A percentile compares a stretch with the other conserved stretches of the same genome.
phyloP scores from a whole-genome alignment of 2,888 invertebrate genomes.

The Arge pagana region DNA sequence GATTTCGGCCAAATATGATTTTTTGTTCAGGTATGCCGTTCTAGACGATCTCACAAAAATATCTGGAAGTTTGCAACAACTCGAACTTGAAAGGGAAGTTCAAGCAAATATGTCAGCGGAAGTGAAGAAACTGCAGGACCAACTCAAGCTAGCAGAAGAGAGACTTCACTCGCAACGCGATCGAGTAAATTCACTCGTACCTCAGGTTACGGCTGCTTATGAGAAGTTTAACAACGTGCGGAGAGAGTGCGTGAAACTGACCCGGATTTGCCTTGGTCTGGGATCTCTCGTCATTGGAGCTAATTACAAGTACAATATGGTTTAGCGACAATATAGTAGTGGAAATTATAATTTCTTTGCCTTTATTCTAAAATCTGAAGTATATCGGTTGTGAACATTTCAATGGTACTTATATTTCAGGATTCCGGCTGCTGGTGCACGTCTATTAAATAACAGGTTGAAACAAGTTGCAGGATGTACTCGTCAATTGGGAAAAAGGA shows the following conservation, averaged over 20 bases:
- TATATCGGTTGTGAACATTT: too few species aligned
- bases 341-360: background rate
- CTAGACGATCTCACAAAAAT: conserved; percentile 51
- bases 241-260: conserved; percentile 48
- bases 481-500: conserved; percentile 45
- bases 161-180: conserved; percentile 45
- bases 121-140: conserved; percentile 45
- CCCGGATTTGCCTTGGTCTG: conserved; percentile 48
- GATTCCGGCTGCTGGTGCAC: conserved; percentile 48
- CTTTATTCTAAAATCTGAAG: too few species aligned
- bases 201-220: conserved; percentile 43
- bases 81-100: conserved; percentile 49
- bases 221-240: conserved; percentile 47
- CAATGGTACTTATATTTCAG: conserved; percentile 37
- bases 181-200: conserved; percentile 43
- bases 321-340: background rate
- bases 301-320: conserved; percentile 48
- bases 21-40: conserved; percentile 44
- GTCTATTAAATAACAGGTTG: conserved; percentile 45
- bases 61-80: conserved; percentile 48
- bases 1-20: background rate
- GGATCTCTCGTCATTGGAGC: conserved; percentile 46
- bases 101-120: conserved; percentile 44
- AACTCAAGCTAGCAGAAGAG: conserved; percentile 46
- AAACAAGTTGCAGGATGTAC: conserved; percentile 51